Conservation (phyloP, 2,797 vertebrate genomes). For the Muscicapa comitata region DNA sequence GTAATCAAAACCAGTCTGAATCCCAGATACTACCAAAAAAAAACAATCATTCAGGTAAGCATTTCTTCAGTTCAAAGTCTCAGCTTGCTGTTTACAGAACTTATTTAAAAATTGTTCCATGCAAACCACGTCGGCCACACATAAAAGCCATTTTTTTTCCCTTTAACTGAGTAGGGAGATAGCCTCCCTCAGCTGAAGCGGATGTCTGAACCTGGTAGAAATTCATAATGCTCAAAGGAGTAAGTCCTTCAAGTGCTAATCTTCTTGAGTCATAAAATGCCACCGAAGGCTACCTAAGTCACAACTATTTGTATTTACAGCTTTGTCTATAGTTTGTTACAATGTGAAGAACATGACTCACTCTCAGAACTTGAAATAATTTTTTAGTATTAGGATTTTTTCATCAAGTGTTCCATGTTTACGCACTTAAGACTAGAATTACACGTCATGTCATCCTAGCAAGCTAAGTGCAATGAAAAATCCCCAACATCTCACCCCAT, state of each 20-base stretch:
- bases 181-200: neutral
- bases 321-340: neutral
- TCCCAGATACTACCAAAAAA: neutral
- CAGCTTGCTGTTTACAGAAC: neutral
- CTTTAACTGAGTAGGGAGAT: neutral
- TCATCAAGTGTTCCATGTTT: neutral
- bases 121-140: accelerated
- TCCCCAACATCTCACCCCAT: neutral
- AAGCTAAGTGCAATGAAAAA: neutral
- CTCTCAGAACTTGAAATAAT: neutral
- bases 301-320: neutral
- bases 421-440: neutral
- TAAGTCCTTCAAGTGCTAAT: neutral
- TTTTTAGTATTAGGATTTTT: neutral
- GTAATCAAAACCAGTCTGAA: neutral
- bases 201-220: neutral
- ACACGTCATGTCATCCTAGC: accelerated
- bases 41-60: neutral
- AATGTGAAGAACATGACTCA: neutral
- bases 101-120: neutral
- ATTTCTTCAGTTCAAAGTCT: neutral
- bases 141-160: neutral
- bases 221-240: neutral
- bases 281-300: neutral
- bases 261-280: neutral